A percentile compares a stretch with the other conserved stretches of the same genome.
Conservation (phyloP, 2,113 vertebrate genomes). For the Lampris incognitus region DNA sequence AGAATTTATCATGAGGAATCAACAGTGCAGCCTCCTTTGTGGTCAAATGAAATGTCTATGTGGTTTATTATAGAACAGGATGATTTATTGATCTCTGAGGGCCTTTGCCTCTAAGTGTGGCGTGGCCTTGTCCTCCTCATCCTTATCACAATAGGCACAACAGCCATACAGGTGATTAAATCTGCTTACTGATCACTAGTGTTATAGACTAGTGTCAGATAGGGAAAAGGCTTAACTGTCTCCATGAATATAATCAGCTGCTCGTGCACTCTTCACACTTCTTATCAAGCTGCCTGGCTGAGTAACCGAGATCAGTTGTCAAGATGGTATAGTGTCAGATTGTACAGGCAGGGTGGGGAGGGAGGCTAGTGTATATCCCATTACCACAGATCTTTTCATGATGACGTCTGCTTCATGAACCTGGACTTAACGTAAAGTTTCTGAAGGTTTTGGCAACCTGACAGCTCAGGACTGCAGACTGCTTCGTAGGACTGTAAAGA, state of each 20-base stretch:
- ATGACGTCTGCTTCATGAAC: constrained; percentile 35
- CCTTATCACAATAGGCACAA: constrained; percentile 56
- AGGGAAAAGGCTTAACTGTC: constrained; percentile 43
- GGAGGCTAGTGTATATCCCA: constrained; percentile 19
- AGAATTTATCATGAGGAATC: constrained; percentile 34
- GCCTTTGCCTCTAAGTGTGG: constrained; percentile 14
- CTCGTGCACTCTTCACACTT: constrained; percentile 48
- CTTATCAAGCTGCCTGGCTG: constrained; percentile 53
- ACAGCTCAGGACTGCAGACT: no score
- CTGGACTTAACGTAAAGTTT: constrained; percentile 20
- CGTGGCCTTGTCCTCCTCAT: constrained; percentile 40
- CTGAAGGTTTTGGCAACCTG: not conserved
- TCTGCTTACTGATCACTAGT: constrained; percentile 48
- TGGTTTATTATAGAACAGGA: constrained; percentile 51
- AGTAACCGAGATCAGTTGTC: constrained; percentile 55
- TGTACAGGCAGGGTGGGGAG: constrained; percentile 21
- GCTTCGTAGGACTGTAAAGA: no score
- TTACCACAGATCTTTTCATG: constrained; percentile 9
- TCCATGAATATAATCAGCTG: constrained; percentile 58
- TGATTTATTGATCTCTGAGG: constrained; percentile 57
- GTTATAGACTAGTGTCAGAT: constrained; percentile 56
- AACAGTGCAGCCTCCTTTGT: constrained; percentile 18
- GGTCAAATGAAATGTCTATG: constrained; percentile 38
- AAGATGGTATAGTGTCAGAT: constrained; percentile 52
- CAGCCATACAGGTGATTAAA: constrained; percentile 59